A percentile compares a stretch with the other conserved stretches of the same genome.
These are phyloP conservation scores for Albula goreensis DNA, from an alignment of 2,113 vertebrate genomes.

Conservation along the genomic window DNA sequence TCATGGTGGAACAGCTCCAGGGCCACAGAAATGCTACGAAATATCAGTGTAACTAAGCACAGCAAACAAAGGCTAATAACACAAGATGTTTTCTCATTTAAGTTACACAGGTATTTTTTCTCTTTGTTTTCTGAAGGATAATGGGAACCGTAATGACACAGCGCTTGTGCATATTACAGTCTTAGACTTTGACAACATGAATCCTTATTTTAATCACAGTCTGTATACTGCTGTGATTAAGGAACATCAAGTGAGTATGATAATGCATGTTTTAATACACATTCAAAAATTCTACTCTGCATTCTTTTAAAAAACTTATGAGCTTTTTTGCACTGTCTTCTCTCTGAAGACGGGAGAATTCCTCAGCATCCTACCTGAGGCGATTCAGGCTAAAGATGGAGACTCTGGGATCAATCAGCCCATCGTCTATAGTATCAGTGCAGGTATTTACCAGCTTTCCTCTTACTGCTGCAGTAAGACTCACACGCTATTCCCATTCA, in stretches of 20 bases:
- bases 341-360: conserved; percentile 58
- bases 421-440: conserved; percentile 67
- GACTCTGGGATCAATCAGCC: conserved; percentile 72
- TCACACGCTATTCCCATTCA: no score
- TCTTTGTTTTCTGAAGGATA: conserved; percentile 50
- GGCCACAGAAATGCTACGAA: neutral
- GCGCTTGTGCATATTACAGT: conserved; percentile 58
- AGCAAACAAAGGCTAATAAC: neutral
- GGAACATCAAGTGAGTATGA: conserved; percentile 67
- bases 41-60: neutral
- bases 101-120: neutral
- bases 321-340: neutral
- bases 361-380: conserved; percentile 53
- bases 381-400: conserved; percentile 73
- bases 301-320: no score
- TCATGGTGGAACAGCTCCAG: no score
- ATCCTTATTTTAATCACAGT: conserved; percentile 70
- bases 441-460: conserved; percentile 47
- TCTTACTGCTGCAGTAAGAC: neutral
- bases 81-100: neutral
- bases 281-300: no score
- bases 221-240: conserved; percentile 62
- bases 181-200: conserved; percentile 72
- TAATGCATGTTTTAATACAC: neutral
- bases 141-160: conserved; percentile 13